Evolutionary conservation across 1,140 invertebrate genomes (phyloP).

Genomic region (Pseudobourletiella spinata): DNA sequence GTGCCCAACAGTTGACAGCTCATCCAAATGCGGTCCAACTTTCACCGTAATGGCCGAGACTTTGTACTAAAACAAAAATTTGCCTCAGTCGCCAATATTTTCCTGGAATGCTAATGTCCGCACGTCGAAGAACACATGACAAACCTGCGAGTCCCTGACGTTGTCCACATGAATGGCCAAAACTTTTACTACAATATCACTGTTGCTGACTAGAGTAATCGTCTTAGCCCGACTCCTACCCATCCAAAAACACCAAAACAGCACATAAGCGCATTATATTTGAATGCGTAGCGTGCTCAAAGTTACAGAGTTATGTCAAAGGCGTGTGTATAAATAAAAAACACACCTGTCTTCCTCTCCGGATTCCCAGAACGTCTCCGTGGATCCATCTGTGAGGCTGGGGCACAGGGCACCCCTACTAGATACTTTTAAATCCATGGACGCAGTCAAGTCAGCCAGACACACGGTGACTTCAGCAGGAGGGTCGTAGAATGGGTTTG

Average conservation of each 20-base stretch:
- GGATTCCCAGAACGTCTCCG: conserved; percentile 98
- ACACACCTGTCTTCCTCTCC: conserved; percentile 75
- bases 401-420: conserved; percentile 87
- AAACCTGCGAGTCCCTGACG: conserved; percentile 78
- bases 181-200: conserved; percentile 44
- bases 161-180: conserved; percentile 83
- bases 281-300: neutral
- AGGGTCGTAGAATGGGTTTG: neutral
- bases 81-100: no score
- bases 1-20: conserved; percentile 65
- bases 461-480: conserved; percentile 40
- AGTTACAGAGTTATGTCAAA: neutral
- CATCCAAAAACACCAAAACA: no score
- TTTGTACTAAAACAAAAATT: conserved; percentile 63
- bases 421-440: conserved; percentile 75
- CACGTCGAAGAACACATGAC: no score
- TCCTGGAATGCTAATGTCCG: no score
- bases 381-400: conserved; percentile 85
- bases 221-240: conserved; percentile 73
- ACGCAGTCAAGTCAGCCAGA: conserved; percentile 62
- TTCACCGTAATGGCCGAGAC: conserved; percentile 71
- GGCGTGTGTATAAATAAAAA: no score
- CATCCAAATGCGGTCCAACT: conserved; percentile 67
- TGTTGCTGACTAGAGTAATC: conserved; percentile 52
- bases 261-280: neutral